Conservation (phyloP, 2,888 invertebrate genomes). For the Eupithecia tripunctaria region DNA sequence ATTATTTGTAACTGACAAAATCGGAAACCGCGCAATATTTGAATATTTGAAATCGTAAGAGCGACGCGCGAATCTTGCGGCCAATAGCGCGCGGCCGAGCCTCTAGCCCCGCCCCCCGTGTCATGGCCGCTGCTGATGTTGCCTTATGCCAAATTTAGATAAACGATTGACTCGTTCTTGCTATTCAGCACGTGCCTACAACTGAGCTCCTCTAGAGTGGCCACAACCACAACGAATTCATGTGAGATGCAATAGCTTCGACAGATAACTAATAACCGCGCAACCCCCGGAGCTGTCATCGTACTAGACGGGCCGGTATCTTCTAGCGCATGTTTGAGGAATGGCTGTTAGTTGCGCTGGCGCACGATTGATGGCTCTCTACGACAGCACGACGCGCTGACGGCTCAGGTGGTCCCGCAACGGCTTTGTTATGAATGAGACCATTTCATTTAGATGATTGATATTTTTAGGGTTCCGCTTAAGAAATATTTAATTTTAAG, state of each 20-base stretch:
- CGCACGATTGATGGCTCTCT: constrained; percentile 67
- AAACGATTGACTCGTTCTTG: constrained; percentile 61
- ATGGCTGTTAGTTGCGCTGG: constrained; percentile 53
- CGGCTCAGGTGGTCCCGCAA: constrained; percentile 62
- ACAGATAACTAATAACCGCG: constrained; percentile 48
- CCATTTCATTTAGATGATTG: constrained; percentile 46
- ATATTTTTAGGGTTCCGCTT: neutral
- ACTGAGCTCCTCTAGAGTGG: neutral
- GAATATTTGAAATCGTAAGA: constrained; percentile 60
- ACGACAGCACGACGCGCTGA: constrained; percentile 50
- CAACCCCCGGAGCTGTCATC: constrained; percentile 47
- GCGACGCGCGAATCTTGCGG: constrained; percentile 63
- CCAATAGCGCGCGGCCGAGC: constrained; percentile 73
- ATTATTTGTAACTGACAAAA: constrained; percentile 19
- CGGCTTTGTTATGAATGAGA: constrained; percentile 59
- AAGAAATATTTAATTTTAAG: neutral
- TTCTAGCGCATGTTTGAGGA: constrained; percentile 52
- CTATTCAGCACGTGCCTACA: constrained; percentile 46
- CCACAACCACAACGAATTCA: neutral
- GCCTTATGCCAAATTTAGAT: constrained; percentile 77
- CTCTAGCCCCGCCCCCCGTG: constrained; percentile 72
- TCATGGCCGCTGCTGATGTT: constrained; percentile 75
- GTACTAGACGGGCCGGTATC: constrained; percentile 40
- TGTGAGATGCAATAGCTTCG: constrained; percentile 11
- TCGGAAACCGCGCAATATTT: constrained; percentile 45